These are phyloP conservation scores for Epirrita christyi DNA, from an alignment of 2,888 invertebrate genomes.

Conservation along the genomic window DNA sequence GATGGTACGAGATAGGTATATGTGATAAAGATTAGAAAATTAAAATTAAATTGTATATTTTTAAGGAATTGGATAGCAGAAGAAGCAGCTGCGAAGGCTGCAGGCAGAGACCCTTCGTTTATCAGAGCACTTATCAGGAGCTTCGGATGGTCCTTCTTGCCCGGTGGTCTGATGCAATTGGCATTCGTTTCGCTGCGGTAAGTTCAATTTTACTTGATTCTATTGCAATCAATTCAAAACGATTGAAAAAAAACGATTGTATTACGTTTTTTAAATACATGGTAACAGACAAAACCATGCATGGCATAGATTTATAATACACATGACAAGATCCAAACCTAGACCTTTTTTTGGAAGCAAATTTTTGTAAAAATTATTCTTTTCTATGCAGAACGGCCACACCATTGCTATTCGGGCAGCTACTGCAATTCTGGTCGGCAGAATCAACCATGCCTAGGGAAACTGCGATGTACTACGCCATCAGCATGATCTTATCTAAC, in stretches of 20 bases:
- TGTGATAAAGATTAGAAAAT: too few relatives aligned
- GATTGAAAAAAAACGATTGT: too few relatives aligned
- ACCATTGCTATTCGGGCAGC: constrained; percentile 86
- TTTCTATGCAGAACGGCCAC: constrained; percentile 77
- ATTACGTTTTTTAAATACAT: too few relatives aligned
- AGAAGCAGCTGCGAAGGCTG: constrained; percentile 58
- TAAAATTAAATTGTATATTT: constrained; percentile 15
- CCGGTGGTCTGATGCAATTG: constrained; percentile 70
- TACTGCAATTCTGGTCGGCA: constrained; percentile 80
- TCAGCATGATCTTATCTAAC: constrained; percentile 72
- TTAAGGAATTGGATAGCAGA: constrained; percentile 68
- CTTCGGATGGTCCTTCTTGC: constrained; percentile 65
- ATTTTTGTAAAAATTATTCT: neutral
- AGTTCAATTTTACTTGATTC: constrained; percentile 14
- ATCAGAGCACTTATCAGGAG: constrained; percentile 57
- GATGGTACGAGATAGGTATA: too few relatives aligned
- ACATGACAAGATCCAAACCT: neutral
- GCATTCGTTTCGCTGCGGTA: constrained; percentile 59
- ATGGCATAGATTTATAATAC: too few relatives aligned
- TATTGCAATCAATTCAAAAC: neutral
- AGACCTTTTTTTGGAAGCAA: neutral
- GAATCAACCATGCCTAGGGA: constrained; percentile 68
- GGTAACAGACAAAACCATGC: too few relatives aligned
- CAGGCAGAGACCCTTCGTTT: constrained; percentile 62
- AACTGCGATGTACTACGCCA: constrained; percentile 84